Percentiles rank a stretch among this genome's conserved stretches.
phyloP scores from a whole-genome alignment of 2,113 vertebrate species.

The Tonatia bakeri region DNA sequence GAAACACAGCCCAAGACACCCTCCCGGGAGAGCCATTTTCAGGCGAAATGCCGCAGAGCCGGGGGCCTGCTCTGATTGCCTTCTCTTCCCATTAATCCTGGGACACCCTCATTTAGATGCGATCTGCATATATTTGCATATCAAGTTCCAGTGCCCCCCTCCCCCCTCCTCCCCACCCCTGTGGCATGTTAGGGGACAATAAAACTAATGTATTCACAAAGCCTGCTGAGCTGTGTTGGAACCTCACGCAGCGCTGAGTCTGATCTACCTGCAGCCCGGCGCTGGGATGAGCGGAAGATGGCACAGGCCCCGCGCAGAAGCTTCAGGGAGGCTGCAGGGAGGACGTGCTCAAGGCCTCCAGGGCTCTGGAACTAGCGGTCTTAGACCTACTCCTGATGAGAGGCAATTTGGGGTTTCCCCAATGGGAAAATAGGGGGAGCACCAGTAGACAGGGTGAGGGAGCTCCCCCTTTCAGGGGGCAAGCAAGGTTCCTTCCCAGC shows the following conservation, averaged over 20 bases:
- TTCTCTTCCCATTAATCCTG: slow-evolving; percentile 34
- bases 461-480: neutral
- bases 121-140: slow-evolving; percentile 68
- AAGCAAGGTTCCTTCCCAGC: neutral
- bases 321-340: neutral
- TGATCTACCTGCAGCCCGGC: slow-evolving; percentile 12
- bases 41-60: neutral
- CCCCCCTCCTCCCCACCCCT: neutral
- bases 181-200: slow-evolving; percentile 21
- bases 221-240: slow-evolving; percentile 27
- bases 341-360: no score
- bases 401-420: neutral
- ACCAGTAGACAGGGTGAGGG: neutral
- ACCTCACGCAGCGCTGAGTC: neutral
- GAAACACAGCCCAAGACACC: slow-evolving; percentile 23
- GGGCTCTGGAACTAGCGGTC: neutral
- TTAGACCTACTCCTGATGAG: neutral
- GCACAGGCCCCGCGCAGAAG: neutral
- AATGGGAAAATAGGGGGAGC: neutral
- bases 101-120: slow-evolving; percentile 19
- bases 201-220: slow-evolving; percentile 56
- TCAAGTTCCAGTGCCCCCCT: neutral
- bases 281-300: neutral
- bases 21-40: slow-evolving; percentile 30
- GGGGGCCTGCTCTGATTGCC: slow-evolving; percentile 34